Base-by-base conservation (phyloP, 1,140 invertebrate species). In the Ceratitis capitata region DNA sequence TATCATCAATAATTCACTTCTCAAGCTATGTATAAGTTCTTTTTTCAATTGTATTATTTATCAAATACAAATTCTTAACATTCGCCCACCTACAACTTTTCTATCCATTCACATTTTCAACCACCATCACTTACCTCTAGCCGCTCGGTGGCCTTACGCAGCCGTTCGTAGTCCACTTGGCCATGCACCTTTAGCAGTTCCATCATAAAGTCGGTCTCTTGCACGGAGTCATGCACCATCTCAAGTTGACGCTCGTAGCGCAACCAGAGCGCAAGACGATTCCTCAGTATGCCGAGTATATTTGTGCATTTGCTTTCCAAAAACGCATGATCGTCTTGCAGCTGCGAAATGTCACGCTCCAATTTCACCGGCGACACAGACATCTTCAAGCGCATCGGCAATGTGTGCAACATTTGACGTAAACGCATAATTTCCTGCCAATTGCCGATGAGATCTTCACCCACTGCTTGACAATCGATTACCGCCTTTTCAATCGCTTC, bases 191-290 rank as follows among this genome's bases (percentile, higher is more conserved):
- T 95, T 3, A 97, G 92, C 16, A 97, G 91, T 88, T 97, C 96
- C 92, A 97, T 96, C 96, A 97, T 96, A 88, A 96, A 97, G 90
- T 97, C 96, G 0, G 96, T 95, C 87, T 97, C 96, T 85, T 96
- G 94, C 0, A 96, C 95, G 0, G 95, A 96, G 47, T 96, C 95
- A 82, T 96, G 95, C 1, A 97, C 95, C 89, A 95, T 88, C 87
- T 97, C 96, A 85, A 97, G 89, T 87, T 96, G 95, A 23, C 93
- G 92, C 87, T 96, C 95, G 88, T 96, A 97, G 39, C 95, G 92
- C 47, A 94, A 92, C 96, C 96, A 97, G 7, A 97, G 89, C 12
- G 93, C 93, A 26, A 96, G 88, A 10, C 95, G 93, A 69, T 93
- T 94, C n/a, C 93, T 93, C 5, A 97, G 91, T n/a, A 95, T 89